Conservation (phyloP, 2,113 vertebrate genomes). For the Micronycteris hirsuta region DNA sequence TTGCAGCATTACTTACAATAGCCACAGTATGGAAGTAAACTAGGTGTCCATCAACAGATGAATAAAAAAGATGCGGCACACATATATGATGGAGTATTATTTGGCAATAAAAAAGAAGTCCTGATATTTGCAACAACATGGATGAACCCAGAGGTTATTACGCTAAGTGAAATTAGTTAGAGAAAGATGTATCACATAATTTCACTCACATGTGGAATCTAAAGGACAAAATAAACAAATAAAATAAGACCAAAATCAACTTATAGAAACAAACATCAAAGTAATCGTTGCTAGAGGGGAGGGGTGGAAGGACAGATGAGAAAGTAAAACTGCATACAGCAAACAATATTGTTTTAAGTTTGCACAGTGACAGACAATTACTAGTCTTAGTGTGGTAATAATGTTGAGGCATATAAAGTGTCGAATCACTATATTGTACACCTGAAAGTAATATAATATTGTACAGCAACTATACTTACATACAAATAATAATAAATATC, state of each 20-base stretch:
- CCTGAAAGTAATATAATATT: neutral
- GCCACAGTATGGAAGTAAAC: neutral
- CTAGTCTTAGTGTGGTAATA: neutral
- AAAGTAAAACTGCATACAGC: neutral
- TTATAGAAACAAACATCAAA: neutral
- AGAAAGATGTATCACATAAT: neutral
- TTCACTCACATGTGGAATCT: neutral
- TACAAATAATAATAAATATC: neutral
- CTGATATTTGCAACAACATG: neutral
- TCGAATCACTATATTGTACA: neutral
- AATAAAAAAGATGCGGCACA: neutral
- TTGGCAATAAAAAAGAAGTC: neutral
- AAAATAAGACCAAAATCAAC: neutral
- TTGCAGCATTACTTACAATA: neutral
- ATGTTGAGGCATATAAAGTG: neutral
- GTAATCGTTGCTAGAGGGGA: neutral
- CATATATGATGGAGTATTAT: neutral
- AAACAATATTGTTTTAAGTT: neutral
- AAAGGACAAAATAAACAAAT: neutral
- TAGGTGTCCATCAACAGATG: neutral
- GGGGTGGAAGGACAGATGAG: neutral
- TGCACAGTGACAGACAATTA: neutral
- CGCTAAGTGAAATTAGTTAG: neutral
- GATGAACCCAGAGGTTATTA: neutral
- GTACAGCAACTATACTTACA: neutral